Percentiles rank a stretch among this genome's conserved stretches.
Conservation (phyloP, 2,113 vertebrate genomes). For the Limanda limanda region DNA sequence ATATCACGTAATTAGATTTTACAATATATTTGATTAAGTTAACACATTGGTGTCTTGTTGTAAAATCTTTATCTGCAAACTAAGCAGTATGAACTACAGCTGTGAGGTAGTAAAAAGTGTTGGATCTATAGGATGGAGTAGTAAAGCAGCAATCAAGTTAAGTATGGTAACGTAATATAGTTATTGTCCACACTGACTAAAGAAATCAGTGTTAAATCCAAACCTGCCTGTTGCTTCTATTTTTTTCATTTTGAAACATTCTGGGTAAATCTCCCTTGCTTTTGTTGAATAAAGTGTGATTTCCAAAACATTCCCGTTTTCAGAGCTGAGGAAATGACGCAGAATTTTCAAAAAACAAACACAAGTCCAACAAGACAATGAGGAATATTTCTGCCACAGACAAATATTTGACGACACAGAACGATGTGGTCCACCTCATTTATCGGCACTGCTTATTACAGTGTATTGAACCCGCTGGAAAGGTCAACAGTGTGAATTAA, state of each 20-base stretch:
- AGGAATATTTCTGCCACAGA: constrained; percentile 3
- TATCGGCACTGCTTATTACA: constrained; percentile 35
- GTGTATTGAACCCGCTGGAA: constrained; percentile 34
- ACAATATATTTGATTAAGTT: too few relatives aligned
- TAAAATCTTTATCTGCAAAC: too few relatives aligned
- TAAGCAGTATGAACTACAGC: too few relatives aligned
- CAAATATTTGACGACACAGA: constrained; percentile 22
- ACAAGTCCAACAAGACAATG: constrained; percentile 10
- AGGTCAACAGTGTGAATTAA: constrained; percentile 56
- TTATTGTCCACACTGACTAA: neutral
- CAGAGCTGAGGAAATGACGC: constrained; percentile 20
- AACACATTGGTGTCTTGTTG: too few relatives aligned
- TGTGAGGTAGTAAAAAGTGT: too few relatives aligned
- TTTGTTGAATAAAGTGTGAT: neutral
- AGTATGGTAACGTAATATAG: too few relatives aligned
- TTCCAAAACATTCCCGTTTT: constrained; percentile 9
- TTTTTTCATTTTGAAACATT: neutral
- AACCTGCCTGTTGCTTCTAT: neutral
- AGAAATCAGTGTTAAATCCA: neutral
- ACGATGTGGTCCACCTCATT: constrained; percentile 7
- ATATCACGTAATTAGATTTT: too few relatives aligned
- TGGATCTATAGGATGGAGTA: too few relatives aligned
- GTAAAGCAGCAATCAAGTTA: too few relatives aligned
- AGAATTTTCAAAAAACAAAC: neutral
- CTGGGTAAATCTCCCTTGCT: neutral